Evolutionary conservation across 2,888 invertebrate species (phyloP).

Genomic region (Patella ulyssiponensis): DNA sequence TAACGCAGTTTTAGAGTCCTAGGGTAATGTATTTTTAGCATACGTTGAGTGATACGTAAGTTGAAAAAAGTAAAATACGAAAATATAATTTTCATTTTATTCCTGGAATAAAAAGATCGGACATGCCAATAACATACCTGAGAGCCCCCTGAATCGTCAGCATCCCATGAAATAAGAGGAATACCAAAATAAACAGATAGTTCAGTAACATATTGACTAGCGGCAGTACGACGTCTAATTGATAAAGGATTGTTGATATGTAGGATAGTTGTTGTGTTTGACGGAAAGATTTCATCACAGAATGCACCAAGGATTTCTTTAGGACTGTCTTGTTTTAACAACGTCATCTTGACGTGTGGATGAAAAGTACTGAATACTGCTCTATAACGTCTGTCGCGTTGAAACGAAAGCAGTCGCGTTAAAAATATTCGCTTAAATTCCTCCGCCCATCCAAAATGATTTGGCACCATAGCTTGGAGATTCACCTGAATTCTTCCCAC

Average conservation of each 20-base stretch:
- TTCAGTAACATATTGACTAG: conserved; percentile 38
- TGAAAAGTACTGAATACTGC: conserved; percentile 27
- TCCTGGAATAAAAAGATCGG: no score
- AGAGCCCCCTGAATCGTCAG: conserved; percentile 33
- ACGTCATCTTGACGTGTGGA: conserved; percentile 26
- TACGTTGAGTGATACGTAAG: no score
- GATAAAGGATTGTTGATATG: conserved; percentile 89
- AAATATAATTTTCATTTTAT: no score
- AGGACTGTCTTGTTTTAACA: conserved; percentile 42
- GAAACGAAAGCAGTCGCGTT: conserved; percentile 28
- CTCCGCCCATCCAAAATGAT: conserved; percentile 27
- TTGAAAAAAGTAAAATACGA: no score
- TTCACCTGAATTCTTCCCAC: conserved; percentile 25
- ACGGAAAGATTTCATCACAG: conserved; percentile 58
- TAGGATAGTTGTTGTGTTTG: conserved; percentile 77
- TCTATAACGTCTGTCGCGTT: conserved; percentile 24
- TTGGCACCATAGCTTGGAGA: conserved; percentile 39
- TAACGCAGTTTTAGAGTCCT: no score
- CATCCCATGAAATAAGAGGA: conserved; percentile 47
- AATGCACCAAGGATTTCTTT: conserved; percentile 61
- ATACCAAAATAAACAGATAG: conserved; percentile 38
- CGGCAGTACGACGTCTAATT: conserved; percentile 30
- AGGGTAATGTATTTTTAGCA: no score
- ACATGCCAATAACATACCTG: conserved; percentile 28
- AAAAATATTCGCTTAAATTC: conserved; percentile 28